These are phyloP conservation scores for Vireo altiloquus DNA, from an alignment of 2,113 vertebrate species.

Conservation along the genomic window DNA sequence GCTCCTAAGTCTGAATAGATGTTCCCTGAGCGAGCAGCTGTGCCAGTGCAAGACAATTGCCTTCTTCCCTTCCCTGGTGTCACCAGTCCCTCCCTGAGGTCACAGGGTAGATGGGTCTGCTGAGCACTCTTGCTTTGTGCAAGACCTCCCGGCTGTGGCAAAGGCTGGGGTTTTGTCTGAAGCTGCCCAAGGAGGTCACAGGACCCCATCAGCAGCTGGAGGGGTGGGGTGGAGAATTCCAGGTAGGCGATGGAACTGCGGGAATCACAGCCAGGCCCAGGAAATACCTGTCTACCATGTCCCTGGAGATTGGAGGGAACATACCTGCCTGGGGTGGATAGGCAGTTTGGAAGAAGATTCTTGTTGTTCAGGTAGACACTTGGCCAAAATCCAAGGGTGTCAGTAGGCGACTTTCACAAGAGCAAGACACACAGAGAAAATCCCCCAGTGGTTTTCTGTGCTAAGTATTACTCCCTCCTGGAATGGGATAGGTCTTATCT, in stretches of 20 bases:
- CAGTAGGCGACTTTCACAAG: background rate
- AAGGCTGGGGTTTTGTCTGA: background rate
- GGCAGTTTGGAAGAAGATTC: background rate
- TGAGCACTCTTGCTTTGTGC: background rate
- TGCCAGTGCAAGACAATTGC: background rate
- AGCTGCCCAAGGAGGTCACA: background rate
- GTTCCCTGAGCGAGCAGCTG: background rate
- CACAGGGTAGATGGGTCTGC: background rate
- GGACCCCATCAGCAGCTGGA: background rate
- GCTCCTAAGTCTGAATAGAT: background rate
- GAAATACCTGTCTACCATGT: slow-evolving; percentile 21
- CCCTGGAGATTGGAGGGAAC: background rate
- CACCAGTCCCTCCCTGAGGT: background rate
- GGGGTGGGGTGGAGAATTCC: background rate
- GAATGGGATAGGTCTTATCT: background rate
- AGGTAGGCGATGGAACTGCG: background rate
- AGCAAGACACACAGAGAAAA: background rate
- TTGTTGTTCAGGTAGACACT: background rate
- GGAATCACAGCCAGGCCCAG: slow-evolving; percentile 18
- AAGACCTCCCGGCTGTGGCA: rapidly evolving
- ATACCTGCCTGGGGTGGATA: background rate
- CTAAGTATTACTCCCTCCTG: background rate
- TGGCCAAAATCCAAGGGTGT: slow-evolving; percentile 31
- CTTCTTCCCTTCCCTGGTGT: background rate
- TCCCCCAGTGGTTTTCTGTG: background rate